Base-by-base conservation (phyloP, 2,797 vertebrate species). In the Centropyge bicolor region DNA sequence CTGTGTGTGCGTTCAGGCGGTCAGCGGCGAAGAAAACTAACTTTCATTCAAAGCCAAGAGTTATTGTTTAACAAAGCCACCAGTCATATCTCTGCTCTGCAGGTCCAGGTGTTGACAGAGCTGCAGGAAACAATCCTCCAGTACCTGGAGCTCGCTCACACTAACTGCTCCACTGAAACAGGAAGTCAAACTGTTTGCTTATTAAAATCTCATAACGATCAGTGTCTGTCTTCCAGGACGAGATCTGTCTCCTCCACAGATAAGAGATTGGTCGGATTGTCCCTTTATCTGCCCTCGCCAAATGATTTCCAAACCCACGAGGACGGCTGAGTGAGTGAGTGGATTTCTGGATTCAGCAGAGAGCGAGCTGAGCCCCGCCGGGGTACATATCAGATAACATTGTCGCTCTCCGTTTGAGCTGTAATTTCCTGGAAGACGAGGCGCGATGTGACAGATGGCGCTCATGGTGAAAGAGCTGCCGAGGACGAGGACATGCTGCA, bases 341-440 rank as follows among this genome's bases (percentile, higher is more conserved):
- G 86, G 80, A 86, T 89, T 67, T 80, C 71, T 76, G 80, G 78
- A 83, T 80, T 84, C 61, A 43, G 78, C 68, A 35, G 36, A 66
- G 88, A 81, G 70, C 14, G 5, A 60, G 70, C 72, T 11, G 74
- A 85, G 40, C 70, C 74, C 84, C 54, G 51, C 46, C 20, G 45
- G 76, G 74, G 22, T 24, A 66, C 79, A 67, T 57, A 84, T 89
- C 89, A 66, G 85, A 89, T 88, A 86, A 78, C 63, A 61, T 60
- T 84, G 89, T 86, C 83, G 24, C 86, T 87, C 74, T 83, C 0
- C 6, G 72, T 84, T 74, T 71, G 85, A 86, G 84, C 83, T 86
- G 83, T 88, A 84, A 88, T 86, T 86, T 90, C 88, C 89, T 86
- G 82, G 88, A 89, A 84, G 85, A 90, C 71, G 68, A 88, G 76